Conservation (phyloP, 2,888 invertebrate genomes). For the Entomobrya multifasciata region DNA sequence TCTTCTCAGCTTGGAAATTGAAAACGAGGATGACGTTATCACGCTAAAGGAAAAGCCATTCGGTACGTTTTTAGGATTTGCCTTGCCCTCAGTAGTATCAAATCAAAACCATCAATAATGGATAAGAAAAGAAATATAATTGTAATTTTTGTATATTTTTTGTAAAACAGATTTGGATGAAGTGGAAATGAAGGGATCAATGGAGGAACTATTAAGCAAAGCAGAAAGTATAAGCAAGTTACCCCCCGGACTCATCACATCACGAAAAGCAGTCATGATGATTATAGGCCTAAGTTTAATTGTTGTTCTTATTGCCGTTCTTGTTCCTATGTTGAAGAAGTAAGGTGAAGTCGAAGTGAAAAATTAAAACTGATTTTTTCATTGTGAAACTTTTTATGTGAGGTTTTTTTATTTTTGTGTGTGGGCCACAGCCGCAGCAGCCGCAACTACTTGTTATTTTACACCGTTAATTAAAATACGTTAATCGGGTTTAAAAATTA, state of each 20-base stretch:
- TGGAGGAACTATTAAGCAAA: constrained; percentile 76
- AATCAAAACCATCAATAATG: no score
- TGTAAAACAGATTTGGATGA: constrained; percentile 76
- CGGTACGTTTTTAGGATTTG: no score
- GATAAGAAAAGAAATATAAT: neutral
- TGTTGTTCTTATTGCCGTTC: constrained; percentile 35
- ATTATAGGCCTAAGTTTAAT: constrained; percentile 47
- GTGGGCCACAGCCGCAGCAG: no score
- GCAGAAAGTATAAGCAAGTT: constrained; percentile 75
- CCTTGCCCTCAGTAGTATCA: no score
- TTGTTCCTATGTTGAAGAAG: constrained; percentile 45
- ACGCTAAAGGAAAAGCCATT: constrained; percentile 76
- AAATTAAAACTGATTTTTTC: no score
- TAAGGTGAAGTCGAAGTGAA: no score
- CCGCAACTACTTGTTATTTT: no score
- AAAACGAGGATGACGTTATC: constrained; percentile 83
- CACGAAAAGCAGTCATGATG: constrained; percentile 49
- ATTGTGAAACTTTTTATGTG: no score
- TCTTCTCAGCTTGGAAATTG: constrained; percentile 88
- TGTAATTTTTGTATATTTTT: constrained; percentile 14
- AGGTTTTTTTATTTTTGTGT: no score
- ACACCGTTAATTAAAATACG: no score
- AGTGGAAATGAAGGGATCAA: constrained; percentile 73
- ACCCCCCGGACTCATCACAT: constrained; percentile 65
- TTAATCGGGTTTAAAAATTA: no score